Base-by-base conservation (phyloP, 2,113 vertebrate species). In the Heterochromis multidens region DNA sequence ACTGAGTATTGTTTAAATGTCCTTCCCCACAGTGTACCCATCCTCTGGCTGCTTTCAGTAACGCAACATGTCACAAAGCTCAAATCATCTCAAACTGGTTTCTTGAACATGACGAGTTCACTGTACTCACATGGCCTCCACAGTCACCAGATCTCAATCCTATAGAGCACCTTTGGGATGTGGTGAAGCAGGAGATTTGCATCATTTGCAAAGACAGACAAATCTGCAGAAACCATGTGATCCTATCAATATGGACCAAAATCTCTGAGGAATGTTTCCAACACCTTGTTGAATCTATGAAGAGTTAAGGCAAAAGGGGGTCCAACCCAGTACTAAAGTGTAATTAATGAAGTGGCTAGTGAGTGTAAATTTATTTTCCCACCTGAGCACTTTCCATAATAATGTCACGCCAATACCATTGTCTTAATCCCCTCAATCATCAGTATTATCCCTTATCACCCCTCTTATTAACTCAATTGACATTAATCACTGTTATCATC, bases 391-490 rank as follows among this genome's bases (percentile, higher is more conserved):
- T n/a, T n/a, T n/a, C n/a, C n/a, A n/a, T n/a, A n/a, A n/a, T n/a
- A n/a, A n/a, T n/a, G n/a, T n/a, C n/a, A n/a, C n/a, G n/a, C n/a
- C 61, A n/a, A 82, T 43, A 61, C 12, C 27, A 17, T 43, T 13
- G n/a, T 74, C 37, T 59, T 49, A 59, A 80, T 83, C 52, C 27
- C 49, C 72, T 61, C 57, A 83, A 10, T 10, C 27, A 56, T 25
- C 17, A 33, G 2, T 19, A 21, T 62, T n/a, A 82, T 60, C 43
- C 3, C 46, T 77, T 60, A 5, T 76, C 9, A 29, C 63, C 57
- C 13, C 59, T 13, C 6, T 67, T 31, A 86, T 87, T 79, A 85
- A n/a, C 14, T 21, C 58, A 57, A 83, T 8, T 85, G 40, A 40
- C 49, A 62, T 25, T 70, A 46, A 83, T 76, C 74, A 67, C 25